Conservation (phyloP, 53 echinoderm and acorn worm genomes). For the Astropecten irregularis region DNA sequence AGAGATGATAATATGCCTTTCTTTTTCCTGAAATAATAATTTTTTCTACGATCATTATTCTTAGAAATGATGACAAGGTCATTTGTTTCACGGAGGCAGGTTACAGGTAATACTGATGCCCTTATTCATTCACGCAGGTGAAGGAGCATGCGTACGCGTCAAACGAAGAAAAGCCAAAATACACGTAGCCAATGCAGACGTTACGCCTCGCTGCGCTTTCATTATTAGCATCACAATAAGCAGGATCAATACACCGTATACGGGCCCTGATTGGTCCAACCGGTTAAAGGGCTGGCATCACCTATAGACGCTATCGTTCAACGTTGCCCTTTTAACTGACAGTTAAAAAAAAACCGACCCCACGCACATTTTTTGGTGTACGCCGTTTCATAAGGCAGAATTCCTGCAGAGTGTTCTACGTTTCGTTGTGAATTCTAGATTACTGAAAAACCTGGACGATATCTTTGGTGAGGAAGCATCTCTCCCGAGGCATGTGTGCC, state of each 20-base stretch:
- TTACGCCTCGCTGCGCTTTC: neutral
- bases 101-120: too few species aligned
- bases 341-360: neutral
- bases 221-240: constrained; percentile 17
- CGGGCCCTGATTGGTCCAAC: constrained; percentile 12
- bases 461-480: too few species aligned
- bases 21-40: too few species aligned
- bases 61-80: too few species aligned
- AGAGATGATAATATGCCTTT: too few species aligned
- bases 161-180: neutral
- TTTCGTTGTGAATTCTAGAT: neutral
- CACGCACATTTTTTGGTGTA: neutral
- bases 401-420: neutral
- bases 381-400: neutral
- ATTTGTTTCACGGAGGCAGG: too few species aligned
- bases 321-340: too few species aligned
- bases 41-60: too few species aligned
- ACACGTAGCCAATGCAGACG: neutral
- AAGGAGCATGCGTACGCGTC: neutral
- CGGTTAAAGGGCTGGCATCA: constrained; percentile 8
- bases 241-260: neutral
- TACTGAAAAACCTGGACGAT: neutral
- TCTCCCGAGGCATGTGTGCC: neutral
- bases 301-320: constrained; percentile 6
- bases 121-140: neutral